Percentiles rank a stretch among this genome's conserved stretches.
These are phyloP conservation scores for Sarcophaga bullata DNA, from an alignment of 1,140 invertebrate genomes.

Conservation along the genomic window DNA sequence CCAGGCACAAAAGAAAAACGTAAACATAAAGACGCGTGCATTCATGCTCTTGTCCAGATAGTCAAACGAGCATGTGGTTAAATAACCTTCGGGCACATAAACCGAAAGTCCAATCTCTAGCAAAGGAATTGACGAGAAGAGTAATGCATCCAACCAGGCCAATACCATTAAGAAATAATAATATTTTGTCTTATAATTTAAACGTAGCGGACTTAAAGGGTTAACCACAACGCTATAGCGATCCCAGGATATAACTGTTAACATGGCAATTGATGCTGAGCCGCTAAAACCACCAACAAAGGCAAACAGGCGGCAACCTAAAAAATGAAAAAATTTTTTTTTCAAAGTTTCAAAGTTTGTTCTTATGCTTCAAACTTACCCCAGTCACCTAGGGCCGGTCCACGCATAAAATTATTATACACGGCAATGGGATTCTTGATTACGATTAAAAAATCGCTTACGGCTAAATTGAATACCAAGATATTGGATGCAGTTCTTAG, in stretches of 20 bases:
- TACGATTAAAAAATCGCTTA: slow-evolving; percentile 79
- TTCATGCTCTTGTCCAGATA: slow-evolving; percentile 73
- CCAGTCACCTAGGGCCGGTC: slow-evolving; percentile 74
- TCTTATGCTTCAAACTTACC: slow-evolving; percentile 66
- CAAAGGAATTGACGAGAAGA: slow-evolving; percentile 76
- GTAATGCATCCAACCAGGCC: slow-evolving; percentile 78
- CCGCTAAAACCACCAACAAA: slow-evolving; percentile 78
- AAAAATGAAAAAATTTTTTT: slow-evolving; percentile 45
- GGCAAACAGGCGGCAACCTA: slow-evolving; percentile 77
- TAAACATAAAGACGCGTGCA: slow-evolving; percentile 73
- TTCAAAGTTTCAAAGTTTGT: neutral
- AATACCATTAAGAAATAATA: slow-evolving; percentile 71
- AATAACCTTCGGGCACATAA: slow-evolving; percentile 81
- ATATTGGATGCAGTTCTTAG: slow-evolving; percentile 81
- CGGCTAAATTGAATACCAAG: slow-evolving; percentile 79
- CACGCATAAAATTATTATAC: slow-evolving; percentile 75
- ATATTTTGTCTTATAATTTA: slow-evolving; percentile 71
- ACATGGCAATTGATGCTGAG: slow-evolving; percentile 75
- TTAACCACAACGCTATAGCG: slow-evolving; percentile 78
- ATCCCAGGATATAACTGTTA: slow-evolving; percentile 77
- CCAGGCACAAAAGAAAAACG: slow-evolving; percentile 77
- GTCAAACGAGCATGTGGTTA: slow-evolving; percentile 85
- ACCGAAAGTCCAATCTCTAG: slow-evolving; percentile 74
- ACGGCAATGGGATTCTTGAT: slow-evolving; percentile 77
- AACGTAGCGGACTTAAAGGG: slow-evolving; percentile 72